Evolutionary conservation across 2,888 invertebrate genomes (phyloP).

Genomic region (Drosophila pseudotakahashii): DNA sequence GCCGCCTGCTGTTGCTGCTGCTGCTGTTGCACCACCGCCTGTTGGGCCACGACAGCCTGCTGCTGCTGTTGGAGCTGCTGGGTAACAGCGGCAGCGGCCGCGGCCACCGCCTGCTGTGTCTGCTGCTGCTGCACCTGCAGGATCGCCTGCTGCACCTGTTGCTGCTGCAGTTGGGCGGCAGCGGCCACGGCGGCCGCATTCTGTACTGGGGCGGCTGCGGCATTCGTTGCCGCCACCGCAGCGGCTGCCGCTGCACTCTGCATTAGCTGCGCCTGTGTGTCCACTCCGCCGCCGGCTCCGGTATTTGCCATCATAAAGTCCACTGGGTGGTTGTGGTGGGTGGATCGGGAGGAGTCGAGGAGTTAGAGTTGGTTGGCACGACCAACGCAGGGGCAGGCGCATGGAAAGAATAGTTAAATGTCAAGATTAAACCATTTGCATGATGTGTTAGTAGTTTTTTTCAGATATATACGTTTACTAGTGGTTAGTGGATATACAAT

Average conservation of each 20-base stretch:
- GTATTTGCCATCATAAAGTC: slow-evolving; percentile 84
- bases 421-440: slow-evolving; percentile 79
- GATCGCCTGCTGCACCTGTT: slow-evolving; percentile 83
- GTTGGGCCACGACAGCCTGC: slow-evolving; percentile 78
- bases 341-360: slow-evolving; percentile 11
- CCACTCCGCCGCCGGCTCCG: slow-evolving; percentile 79
- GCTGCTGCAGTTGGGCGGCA: slow-evolving; percentile 79
- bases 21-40: slow-evolving; percentile 74
- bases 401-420: slow-evolving; percentile 66
- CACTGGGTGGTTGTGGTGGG: slow-evolving; percentile 56
- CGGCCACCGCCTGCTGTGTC: slow-evolving; percentile 81
- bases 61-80: slow-evolving; percentile 82
- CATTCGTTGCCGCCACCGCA: slow-evolving; percentile 79
- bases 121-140: slow-evolving; percentile 83
- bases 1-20: slow-evolving; percentile 71
- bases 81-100: slow-evolving; percentile 77
- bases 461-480: not conserved
- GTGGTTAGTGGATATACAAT: slow-evolving; percentile 1
- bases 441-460: slow-evolving; percentile 61
- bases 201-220: slow-evolving; percentile 72
- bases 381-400: slow-evolving; percentile 67
- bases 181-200: slow-evolving; percentile 80
- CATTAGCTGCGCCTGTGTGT: slow-evolving; percentile 79
- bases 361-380: slow-evolving; percentile 37
- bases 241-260: slow-evolving; percentile 79